phyloP scores from a whole-genome alignment of 1,140 invertebrate genomes.

The Drosophila ficusphila region DNA sequence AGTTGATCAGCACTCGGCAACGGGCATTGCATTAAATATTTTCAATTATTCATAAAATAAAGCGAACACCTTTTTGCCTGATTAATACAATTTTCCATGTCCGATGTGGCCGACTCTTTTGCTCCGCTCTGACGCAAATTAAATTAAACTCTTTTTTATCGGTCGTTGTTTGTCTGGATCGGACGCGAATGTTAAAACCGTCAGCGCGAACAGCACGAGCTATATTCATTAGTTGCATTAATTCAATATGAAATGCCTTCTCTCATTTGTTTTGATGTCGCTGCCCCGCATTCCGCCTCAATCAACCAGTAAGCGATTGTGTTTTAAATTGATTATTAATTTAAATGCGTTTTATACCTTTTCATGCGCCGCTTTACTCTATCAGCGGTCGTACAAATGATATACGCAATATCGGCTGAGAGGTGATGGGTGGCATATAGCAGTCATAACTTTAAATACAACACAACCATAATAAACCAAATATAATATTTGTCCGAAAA shows the following conservation, averaged over 20 bases:
- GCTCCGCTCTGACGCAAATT: slow-evolving; percentile 60
- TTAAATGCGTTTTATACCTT: slow-evolving; percentile 57
- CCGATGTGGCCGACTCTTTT: slow-evolving; percentile 13
- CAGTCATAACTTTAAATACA: background rate
- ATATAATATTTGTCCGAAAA: background rate
- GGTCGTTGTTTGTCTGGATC: background rate
- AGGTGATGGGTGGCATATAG: background rate
- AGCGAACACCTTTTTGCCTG: slow-evolving; percentile 38
- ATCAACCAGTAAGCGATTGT: slow-evolving; percentile 33
- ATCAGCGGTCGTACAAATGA: background rate
- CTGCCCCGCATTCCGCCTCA: background rate
- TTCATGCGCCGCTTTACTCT: slow-evolving; percentile 2
- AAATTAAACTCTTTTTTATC: slow-evolving; percentile 58
- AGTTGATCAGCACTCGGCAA: slow-evolving; percentile 12
- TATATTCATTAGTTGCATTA: slow-evolving; percentile 70
- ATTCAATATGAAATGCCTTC: slow-evolving; percentile 59
- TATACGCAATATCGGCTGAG: background rate
- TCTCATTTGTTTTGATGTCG: slow-evolving; percentile 39
- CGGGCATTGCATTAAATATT: slow-evolving; percentile 12
- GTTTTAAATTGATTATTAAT: slow-evolving; percentile 75
- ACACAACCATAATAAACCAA: background rate
- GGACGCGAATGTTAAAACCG: background rate
- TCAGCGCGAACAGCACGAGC: slow-evolving; percentile 20
- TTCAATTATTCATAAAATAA: slow-evolving; percentile 46
- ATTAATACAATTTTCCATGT: slow-evolving; percentile 58